Evolutionary conservation across 2,113 vertebrate genomes (phyloP).

Genomic region (Solenodon paradoxus): DNA sequence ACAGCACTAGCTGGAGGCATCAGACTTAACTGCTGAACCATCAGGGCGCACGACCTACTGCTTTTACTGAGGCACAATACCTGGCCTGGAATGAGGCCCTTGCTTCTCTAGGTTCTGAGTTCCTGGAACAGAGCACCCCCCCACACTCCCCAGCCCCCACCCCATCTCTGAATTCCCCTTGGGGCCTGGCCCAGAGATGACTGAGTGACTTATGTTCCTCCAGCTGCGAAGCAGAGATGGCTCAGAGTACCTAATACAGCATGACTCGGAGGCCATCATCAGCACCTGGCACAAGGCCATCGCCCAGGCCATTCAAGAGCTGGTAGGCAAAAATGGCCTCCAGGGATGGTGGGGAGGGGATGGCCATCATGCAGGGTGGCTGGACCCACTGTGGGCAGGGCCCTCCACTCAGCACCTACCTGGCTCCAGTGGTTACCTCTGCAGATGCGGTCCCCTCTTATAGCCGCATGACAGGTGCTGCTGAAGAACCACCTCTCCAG

Average conservation of each 20-base stretch:
- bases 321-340: conserved; percentile 84
- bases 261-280: conserved; percentile 95
- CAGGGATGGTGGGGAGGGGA: conserved; percentile 71
- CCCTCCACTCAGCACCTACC: not conserved
- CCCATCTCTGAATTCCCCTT: not conserved
- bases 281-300: conserved; percentile 91
- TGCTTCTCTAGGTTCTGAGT: not conserved
- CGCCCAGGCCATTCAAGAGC: conserved; percentile 86
- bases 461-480: not conserved
- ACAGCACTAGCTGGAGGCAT: too few species aligned
- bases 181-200: not conserved
- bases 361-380: not conserved
- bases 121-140: not conserved
- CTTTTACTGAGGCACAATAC: not conserved
- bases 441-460: not conserved
- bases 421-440: not conserved
- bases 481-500: not conserved
- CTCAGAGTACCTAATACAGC: conserved; percentile 93
- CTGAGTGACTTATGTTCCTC: conserved; percentile 30
- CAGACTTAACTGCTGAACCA: too few species aligned
- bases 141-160: too few species aligned
- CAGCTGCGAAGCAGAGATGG: conserved; percentile 91
- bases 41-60: too few species aligned
- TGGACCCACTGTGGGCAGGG: too few species aligned
- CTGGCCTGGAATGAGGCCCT: not conserved